phyloP scores from a whole-genome alignment of 2,797 vertebrate species.

The Alcedo atthis region DNA sequence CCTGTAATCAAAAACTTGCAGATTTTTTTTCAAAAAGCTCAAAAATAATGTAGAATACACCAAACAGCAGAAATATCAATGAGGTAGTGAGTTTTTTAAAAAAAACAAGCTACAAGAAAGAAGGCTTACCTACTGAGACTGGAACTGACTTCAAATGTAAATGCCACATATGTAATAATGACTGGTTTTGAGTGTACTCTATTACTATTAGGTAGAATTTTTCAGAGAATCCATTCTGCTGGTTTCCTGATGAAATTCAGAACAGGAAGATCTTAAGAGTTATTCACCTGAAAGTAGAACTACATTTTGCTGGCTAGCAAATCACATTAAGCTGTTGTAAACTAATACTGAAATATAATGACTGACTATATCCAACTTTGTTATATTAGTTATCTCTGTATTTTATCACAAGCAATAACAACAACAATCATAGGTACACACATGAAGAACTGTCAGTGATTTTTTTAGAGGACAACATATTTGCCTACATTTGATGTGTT shows the following conservation, averaged over 20 bases:
- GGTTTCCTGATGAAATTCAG: conserved; percentile 67
- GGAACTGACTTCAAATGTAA: conserved; percentile 90
- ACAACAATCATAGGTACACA: neutral
- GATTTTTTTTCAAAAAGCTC: neutral
- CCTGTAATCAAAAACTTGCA: neutral
- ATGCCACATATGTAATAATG: conserved; percentile 96
- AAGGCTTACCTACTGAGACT: conserved; percentile 86
- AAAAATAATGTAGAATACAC: neutral
- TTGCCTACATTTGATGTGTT: neutral
- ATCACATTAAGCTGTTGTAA: neutral
- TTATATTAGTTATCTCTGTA: neutral
- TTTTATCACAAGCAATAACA: neutral
- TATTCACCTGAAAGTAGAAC: neutral
- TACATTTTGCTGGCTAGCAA: neutral
- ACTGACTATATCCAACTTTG: neutral
- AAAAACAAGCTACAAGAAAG: neutral
- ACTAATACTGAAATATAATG: neutral
- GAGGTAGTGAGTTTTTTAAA: neutral
- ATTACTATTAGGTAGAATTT: conserved; percentile 95
- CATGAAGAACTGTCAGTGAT: neutral
- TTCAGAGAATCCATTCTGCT: conserved; percentile 85
- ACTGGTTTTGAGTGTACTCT: conserved; percentile 83
- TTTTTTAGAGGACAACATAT: neutral
- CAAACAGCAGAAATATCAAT: neutral
- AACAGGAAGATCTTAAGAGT: neutral